A percentile compares a stretch with the other conserved stretches of the same genome.
These are phyloP conservation scores for Orussus abietinus DNA, from an alignment of 1,140 invertebrate genomes.

Conservation along the genomic window DNA sequence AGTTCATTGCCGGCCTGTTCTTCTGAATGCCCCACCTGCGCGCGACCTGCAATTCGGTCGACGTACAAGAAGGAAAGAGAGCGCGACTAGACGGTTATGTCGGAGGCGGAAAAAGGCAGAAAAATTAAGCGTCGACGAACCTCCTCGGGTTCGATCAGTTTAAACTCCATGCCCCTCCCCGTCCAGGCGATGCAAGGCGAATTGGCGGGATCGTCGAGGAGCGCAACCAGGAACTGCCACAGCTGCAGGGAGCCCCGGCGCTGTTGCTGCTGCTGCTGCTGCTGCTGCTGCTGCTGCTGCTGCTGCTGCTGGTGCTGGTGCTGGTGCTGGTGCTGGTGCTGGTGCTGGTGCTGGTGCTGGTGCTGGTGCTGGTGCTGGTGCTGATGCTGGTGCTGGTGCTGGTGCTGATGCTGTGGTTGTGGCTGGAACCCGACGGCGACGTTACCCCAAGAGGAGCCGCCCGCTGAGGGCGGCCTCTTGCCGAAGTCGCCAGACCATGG, in stretches of 20 bases:
- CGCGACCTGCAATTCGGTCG: slow-evolving; percentile 66
- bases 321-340: too few relatives aligned
- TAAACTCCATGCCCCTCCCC: slow-evolving; percentile 90
- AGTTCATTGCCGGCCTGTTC: slow-evolving; percentile 94
- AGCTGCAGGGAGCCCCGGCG: slow-evolving; percentile 83
- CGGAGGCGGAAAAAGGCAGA: neutral
- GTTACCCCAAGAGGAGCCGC: slow-evolving; percentile 36
- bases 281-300: too few relatives aligned
- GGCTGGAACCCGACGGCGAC: slow-evolving; percentile 36
- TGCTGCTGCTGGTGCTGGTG: too few relatives aligned
- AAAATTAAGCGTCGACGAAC: slow-evolving; percentile 50
- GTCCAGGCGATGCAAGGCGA: slow-evolving; percentile 93
- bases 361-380: too few relatives aligned
- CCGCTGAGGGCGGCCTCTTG: slow-evolving; percentile 30
- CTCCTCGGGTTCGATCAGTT: slow-evolving; percentile 92
- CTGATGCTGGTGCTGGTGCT: too few relatives aligned
- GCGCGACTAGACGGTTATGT: neutral
- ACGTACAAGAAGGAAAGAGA: neutral
- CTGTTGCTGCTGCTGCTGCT: slow-evolving; percentile 39
- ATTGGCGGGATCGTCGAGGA: slow-evolving; percentile 82
- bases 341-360: too few relatives aligned
- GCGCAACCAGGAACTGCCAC: slow-evolving; percentile 90
- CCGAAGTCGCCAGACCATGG: slow-evolving; percentile 37
- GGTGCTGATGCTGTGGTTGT: too few relatives aligned
- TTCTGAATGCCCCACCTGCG: slow-evolving; percentile 80